Percentiles rank a stretch among this genome's conserved stretches.
phyloP scores from a whole-genome alignment of 2,797 vertebrate species.

The Lemur catta region DNA sequence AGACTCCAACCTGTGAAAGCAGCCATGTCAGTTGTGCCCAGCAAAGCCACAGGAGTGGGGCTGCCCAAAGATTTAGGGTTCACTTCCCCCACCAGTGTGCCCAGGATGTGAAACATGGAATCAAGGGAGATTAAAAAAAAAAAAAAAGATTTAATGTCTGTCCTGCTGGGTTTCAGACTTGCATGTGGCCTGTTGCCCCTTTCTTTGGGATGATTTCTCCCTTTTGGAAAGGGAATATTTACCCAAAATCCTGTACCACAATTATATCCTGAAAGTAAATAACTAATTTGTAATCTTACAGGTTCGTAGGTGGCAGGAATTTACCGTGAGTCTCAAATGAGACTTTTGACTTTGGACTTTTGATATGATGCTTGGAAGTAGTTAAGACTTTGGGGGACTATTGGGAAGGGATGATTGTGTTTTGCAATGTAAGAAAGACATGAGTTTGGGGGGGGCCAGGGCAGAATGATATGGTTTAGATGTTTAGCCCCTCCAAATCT shows the following conservation, averaged over 20 bases:
- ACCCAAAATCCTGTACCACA: neutral
- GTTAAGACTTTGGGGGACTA: neutral
- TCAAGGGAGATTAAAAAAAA: neutral
- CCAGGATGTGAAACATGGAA: neutral
- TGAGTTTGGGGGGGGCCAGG: no score
- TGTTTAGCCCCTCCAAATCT: no score
- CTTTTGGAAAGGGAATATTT: neutral
- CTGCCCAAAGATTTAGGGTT: neutral
- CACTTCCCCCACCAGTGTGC: neutral
- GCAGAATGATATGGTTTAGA: no score
- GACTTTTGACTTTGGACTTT: neutral
- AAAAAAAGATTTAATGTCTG: neutral
- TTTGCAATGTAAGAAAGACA: no score
- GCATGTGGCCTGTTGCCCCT: neutral
- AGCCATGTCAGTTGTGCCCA: neutral
- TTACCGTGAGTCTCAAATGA: neutral
- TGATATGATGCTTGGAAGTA: neutral
- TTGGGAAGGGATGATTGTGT: neutral
- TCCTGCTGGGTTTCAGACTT: no score
- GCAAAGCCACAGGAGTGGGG: neutral
- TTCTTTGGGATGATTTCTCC: neutral
- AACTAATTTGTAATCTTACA: neutral
- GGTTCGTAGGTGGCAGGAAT: neutral
- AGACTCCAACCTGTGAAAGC: neutral
- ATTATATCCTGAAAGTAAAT: neutral